Base-by-base conservation (phyloP, 2,113 vertebrate genomes). In the Chascanopsetta lugubris region DNA sequence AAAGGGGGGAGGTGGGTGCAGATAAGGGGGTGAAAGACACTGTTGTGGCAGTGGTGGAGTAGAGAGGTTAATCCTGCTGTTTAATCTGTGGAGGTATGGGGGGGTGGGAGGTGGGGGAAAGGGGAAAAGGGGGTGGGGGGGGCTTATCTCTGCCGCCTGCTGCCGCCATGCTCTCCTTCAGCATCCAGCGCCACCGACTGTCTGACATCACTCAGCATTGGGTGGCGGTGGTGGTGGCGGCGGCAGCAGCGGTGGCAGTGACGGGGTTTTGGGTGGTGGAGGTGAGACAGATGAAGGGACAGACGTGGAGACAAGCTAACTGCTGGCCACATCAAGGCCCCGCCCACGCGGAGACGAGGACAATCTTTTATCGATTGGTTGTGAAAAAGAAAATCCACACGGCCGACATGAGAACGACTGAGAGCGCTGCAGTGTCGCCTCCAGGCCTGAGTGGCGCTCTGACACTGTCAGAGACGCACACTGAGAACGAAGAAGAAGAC, bases 61-160 rank as follows among this genome's bases (percentile, higher is more conserved):
- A 88, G 89, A 84, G 89, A 93, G 91, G 91, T 92, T 92, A 93
- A 92, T 93, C 91, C 92, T 79, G 83, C 89, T 81, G 87, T 93
- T 93, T 93, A 92, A 92, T 93, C 91, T 93, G 88, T 84, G 62
- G 84, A 90, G 87, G 89, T 90, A 87, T 78, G 74, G 81, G 78
- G 75, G 48, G n/a, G n/a, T n/a, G n/a, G n/a, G n/a, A n/a, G n/a
- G n/a, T n/a, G n/a, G n/a, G n/a, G n/a, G n/a, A n/a, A n/a, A n/a
- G n/a, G n/a, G n/a, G n/a, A n/a, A n/a, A n/a, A n/a, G n/a, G n/a
- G n/a, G n/a, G n/a, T n/a, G n/a, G n/a, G n/a, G 49, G 79, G 77
- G 74, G 43, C 87, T 93, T 93, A 92, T 93, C 92, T 87, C 79
- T 67, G 65, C 76, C 15, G 87, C 88, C 91, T 91, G 88, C 91